A percentile compares a stretch with the other conserved stretches of the same genome.
phyloP scores from a whole-genome alignment of 2,797 vertebrate species.

The Oophaga sylvatica region DNA sequence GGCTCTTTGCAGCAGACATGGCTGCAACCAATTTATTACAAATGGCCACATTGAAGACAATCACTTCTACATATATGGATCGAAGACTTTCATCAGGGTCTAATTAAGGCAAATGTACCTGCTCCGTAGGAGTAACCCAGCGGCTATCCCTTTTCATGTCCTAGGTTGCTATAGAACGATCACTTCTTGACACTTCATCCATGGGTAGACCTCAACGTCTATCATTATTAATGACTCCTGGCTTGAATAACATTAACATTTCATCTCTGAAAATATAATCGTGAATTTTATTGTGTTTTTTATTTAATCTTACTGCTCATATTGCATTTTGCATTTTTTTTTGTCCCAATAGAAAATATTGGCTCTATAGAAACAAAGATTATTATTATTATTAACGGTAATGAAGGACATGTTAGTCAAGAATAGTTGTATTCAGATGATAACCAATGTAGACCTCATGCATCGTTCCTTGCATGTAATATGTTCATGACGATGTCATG shows the following conservation, averaged over 20 bases:
- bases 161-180: constrained; percentile 2
- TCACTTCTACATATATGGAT: neutral
- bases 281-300: too few species aligned
- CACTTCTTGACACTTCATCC: neutral
- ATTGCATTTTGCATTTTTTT: too few species aligned
- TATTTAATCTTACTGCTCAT: too few species aligned
- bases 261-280: neutral
- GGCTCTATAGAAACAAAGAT: too few species aligned
- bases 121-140: neutral
- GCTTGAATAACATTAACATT: neutral
- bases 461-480: neutral
- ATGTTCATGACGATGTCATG: too few species aligned
- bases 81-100: constrained; percentile 14
- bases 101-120: constrained; percentile 17
- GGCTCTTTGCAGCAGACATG: neutral
- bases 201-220: neutral
- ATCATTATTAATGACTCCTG: neutral
- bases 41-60: constrained; percentile 1
- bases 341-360: too few species aligned
- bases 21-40: constrained; percentile 12
- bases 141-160: neutral
- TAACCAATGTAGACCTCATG: neutral
- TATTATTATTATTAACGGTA: too few species aligned
- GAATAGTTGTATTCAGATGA: neutral
- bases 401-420: too few species aligned